Base-by-base conservation (phyloP, 2,888 invertebrate species). In the Rhorus exstirpatorius region DNA sequence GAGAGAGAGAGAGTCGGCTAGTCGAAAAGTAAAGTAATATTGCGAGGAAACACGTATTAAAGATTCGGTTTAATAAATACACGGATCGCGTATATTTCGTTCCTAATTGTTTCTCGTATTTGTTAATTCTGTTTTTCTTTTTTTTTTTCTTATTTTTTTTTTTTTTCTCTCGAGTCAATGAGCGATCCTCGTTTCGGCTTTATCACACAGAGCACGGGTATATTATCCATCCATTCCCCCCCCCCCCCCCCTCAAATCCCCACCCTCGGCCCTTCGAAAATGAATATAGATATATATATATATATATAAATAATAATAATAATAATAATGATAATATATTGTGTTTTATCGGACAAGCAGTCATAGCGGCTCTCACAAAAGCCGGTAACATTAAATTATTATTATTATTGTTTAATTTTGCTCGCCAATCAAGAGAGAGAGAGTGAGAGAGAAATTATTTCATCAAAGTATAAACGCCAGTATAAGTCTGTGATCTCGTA, bases 401-500 rank as follows among this genome's bases (percentile, higher is more conserved):
- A 35, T 31, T 41, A 10, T 41, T 58, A 26, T 21, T 67, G 10
- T 24, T 58, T 55, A 14, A 17, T 49, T 46, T 65, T 26, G 24
- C 31, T 55, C 55, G 58, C 7, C 38, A 31, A 71, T 17, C 44
- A 26, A 17, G 21, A 51, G 21, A 58, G 26, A 8, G 12, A 46
- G 35, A 46, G 14, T 46, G 31, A 71, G 1, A 17, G 10, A 26
- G n/a, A 76, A 41, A 49, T 41, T 17, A 49, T 75, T 68, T 68
- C 61, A 41, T 46, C 67, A 55, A 68, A 46, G 38, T 79, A 63
- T 74, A 67, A 75, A 83, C 79, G 85, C 83, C 84, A 85, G 84
- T 85, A 83, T 81, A 81, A 83, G 71, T 84, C 84, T 85, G 85
- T 85, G 84, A 84, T 85, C 76, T 81, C 80, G 72, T 70, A 35